phyloP scores from a whole-genome alignment of 2,113 vertebrate species.

The Callaeas wilsoni region DNA sequence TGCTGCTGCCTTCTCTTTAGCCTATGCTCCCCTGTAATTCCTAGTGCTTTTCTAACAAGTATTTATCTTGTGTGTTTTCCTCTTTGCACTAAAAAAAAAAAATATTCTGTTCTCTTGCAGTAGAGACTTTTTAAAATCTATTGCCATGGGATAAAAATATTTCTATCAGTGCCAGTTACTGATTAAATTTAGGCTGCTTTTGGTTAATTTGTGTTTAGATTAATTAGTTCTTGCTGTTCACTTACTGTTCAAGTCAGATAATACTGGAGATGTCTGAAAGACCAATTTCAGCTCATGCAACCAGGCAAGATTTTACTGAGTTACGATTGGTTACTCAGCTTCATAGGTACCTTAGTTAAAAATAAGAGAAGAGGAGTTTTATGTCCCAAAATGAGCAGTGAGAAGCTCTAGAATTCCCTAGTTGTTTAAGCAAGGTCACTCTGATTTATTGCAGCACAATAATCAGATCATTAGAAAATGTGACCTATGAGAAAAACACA shows the following conservation, averaged over 20 bases:
- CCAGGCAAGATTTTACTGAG: not conserved
- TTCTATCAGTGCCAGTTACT: not conserved
- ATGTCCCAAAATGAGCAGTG: not conserved
- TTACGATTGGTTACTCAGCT: not conserved
- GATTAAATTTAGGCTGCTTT: not conserved
- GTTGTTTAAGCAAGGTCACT: not conserved
- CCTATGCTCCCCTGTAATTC: not conserved
- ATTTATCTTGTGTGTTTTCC: not conserved
- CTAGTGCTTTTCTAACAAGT: not conserved
- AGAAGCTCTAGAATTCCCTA: not conserved
- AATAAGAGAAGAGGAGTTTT: not conserved
- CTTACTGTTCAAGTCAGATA: not conserved
- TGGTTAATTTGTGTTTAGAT: not conserved
- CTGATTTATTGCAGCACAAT: not conserved
- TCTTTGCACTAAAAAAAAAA: not conserved
- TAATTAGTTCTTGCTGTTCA: not conserved
- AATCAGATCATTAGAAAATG: not conserved
- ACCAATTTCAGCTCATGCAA: not conserved
- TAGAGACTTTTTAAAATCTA: not conserved
- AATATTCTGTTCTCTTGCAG: not conserved
- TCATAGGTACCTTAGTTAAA: not conserved
- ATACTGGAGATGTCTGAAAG: not conserved
- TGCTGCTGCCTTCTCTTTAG: not conserved
- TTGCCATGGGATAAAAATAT: not conserved
- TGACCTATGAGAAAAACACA: not conserved